Evolutionary conservation across 2,888 invertebrate genomes (phyloP).

Genomic region (Leucophenga maculata): DNA sequence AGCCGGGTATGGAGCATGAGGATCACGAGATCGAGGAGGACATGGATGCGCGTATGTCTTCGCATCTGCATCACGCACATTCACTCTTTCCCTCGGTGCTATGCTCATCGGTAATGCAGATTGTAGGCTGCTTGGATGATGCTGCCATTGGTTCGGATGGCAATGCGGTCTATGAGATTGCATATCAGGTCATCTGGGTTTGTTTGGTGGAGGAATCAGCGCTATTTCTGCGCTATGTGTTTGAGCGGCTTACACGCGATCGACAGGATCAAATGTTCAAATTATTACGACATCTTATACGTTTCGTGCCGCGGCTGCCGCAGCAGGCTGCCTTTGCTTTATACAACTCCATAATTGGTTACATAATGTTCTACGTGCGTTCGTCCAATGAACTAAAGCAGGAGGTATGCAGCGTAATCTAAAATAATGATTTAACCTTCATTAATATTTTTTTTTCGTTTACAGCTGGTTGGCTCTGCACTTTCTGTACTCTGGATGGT

Average conservation of each 20-base stretch:
- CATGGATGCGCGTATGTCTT: slow-evolving; percentile 82
- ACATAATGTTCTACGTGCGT: slow-evolving; percentile 99
- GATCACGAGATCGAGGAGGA: slow-evolving; percentile 88
- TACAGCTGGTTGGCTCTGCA: slow-evolving; percentile 88
- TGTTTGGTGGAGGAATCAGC: slow-evolving; percentile 98
- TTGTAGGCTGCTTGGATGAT: slow-evolving; percentile 95
- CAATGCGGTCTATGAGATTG: slow-evolving; percentile 96
- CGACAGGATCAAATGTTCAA: slow-evolving; percentile 96
- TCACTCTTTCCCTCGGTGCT: slow-evolving; percentile 97
- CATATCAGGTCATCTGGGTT: slow-evolving; percentile 96
- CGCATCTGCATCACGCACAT: slow-evolving; percentile 92
- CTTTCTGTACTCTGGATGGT: slow-evolving; percentile 98
- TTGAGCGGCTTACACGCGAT: slow-evolving; percentile 94
- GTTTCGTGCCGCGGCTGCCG: slow-evolving; percentile 93
- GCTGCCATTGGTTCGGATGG: slow-evolving; percentile 95
- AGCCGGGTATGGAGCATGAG: slow-evolving; percentile 89
- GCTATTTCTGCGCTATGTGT: slow-evolving; percentile 93
- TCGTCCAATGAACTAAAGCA: slow-evolving; percentile 97
- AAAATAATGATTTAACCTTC: neutral
- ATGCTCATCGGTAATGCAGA: slow-evolving; percentile 95
- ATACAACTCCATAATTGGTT: slow-evolving; percentile 99
- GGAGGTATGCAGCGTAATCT: slow-evolving; percentile 72
- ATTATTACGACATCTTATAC: slow-evolving; percentile 89
- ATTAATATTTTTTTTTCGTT: slow-evolving; percentile 2
- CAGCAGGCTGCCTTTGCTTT: slow-evolving; percentile 98